Evolutionary conservation across 2,797 vertebrate genomes (phyloP), one percentile per base, ranked within the genome.

Genomic region (Parambassis ranga): DNA sequence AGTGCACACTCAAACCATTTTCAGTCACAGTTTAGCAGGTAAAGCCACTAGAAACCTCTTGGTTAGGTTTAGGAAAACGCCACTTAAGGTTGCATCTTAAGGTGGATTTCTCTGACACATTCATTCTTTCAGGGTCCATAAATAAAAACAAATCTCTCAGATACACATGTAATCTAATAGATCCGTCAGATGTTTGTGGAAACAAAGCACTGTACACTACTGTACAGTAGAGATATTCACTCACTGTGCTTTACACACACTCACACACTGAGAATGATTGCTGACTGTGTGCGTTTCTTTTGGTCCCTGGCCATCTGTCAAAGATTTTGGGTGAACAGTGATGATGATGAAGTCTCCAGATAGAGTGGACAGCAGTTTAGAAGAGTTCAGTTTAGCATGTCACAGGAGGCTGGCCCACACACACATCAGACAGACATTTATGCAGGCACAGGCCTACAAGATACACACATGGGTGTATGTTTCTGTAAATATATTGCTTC

Each of bases 281-380:
- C 75, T 82, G 82, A 86, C 61, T 27, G 7, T 59, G 56, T 57
- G 32, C 5, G 69, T 36, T 33, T 11, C 27, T 52, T 62, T 26
- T 56, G 55, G 66, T 86, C 75, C 62, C 63, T 0, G 20, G 74
- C 55, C 65, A 70, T 83, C 80, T 86, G 79, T 86, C 78, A 66
- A 66, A 79, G 65, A 63, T 81, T 84, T 80, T 47, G 74, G 75
- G 63, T 48, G 55, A 39, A 69, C 67, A 48, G 49, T 47, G 74
- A 71, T 71, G 73, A 83, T 82, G 78, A 80, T 72, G 70, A 49
- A 61, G 71, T 76, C 80, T 82, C 75, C 51, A 61, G 75, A 78
- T 75, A 74, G 49, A 53, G 64, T 79, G 83, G 76, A 86, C 71
- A 81, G 79, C 72, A 79, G 75, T 59, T 81, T 76, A 77, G 55